Evolutionary conservation across 2,113 vertebrate species (phyloP).

Genomic region (Notiomystis cincta): DNA sequence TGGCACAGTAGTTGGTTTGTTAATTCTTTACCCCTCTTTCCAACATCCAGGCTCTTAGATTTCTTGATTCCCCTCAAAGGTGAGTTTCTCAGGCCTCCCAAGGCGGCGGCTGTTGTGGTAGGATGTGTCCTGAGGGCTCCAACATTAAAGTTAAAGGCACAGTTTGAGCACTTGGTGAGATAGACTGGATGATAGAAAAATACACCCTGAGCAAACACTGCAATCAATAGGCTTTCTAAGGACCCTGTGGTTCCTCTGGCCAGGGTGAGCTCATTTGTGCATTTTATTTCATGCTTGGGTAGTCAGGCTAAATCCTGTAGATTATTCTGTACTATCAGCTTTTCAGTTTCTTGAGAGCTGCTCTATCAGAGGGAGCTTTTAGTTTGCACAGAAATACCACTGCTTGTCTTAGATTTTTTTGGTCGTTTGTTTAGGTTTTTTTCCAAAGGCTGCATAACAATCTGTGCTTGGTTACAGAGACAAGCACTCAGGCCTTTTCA

Average conservation of each 20-base stretch:
- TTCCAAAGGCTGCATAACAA: background rate
- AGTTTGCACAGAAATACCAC: background rate
- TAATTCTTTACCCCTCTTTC: background rate
- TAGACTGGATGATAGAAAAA: background rate
- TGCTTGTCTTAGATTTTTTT: background rate
- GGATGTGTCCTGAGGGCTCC: background rate
- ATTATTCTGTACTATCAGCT: fast-evolving
- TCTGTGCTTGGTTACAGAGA: background rate
- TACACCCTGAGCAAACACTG: background rate
- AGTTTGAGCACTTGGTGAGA: background rate
- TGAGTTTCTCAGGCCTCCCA: background rate
- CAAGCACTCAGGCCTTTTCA: background rate
- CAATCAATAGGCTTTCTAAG: background rate
- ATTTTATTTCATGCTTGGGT: background rate
- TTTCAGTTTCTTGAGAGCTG: background rate
- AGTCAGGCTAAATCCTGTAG: background rate
- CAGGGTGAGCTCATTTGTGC: background rate
- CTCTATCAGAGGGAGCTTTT: background rate
- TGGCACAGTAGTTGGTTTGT: background rate
- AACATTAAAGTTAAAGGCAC: background rate
- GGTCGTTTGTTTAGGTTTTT: background rate
- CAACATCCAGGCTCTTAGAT: fast-evolving
- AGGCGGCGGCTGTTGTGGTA: fast-evolving
- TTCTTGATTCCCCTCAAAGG: background rate
- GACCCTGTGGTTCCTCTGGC: background rate